phyloP scores from a whole-genome alignment of 2,797 vertebrate genomes.

The Gambelia wislizenii region DNA sequence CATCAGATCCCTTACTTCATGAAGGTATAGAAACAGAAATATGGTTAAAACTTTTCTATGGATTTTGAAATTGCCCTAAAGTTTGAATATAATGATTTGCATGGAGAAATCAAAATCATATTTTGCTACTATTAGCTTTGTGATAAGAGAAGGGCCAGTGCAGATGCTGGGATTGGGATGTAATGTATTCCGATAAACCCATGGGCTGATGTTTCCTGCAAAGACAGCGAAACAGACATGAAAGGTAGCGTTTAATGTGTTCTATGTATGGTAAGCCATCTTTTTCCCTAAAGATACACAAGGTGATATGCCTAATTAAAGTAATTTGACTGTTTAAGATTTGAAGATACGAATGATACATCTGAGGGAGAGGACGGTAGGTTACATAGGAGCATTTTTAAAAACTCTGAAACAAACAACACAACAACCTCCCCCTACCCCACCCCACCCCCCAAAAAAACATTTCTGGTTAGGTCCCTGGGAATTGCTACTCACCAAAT shows the following conservation, averaged over 20 bases:
- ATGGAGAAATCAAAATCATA: not conserved
- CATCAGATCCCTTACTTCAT: slow-evolving; percentile 62
- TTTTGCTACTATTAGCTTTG: not conserved
- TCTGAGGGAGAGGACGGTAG: not conserved
- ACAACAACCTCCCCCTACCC: too few relatives aligned
- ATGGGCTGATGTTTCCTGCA: not conserved
- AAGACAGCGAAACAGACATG: not conserved
- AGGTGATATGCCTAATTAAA: not conserved
- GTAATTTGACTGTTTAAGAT: not conserved
- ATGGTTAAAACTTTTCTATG: not conserved
- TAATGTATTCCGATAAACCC: too few relatives aligned
- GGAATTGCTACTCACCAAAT: not conserved
- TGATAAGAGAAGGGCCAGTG: not conserved
- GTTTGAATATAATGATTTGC: not conserved
- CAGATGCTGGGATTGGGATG: too few relatives aligned
- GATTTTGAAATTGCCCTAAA: not conserved
- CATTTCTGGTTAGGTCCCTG: not conserved
- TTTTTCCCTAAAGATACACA: not conserved
- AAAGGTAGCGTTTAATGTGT: not conserved
- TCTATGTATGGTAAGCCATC: not conserved
- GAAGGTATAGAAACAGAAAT: slow-evolving; percentile 76
- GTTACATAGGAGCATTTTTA: not conserved
- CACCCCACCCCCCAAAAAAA: too few relatives aligned
- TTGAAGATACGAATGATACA: not conserved
- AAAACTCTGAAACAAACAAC: too few relatives aligned